These are phyloP conservation scores for Polypterus bichir DNA, from an alignment of 2,113 vertebrate species.

Conservation along the genomic window DNA sequence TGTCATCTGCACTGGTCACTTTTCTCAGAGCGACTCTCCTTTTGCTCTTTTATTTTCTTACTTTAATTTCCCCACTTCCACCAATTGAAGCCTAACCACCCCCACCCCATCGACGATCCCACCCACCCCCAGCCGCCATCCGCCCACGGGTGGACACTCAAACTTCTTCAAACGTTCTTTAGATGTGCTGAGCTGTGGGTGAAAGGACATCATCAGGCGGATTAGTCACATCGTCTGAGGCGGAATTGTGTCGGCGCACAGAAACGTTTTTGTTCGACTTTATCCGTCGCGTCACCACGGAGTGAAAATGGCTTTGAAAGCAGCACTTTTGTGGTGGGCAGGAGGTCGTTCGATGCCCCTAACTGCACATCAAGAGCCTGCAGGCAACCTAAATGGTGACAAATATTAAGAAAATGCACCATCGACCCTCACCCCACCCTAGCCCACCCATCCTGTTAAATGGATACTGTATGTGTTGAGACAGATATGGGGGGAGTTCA, in stretches of 20 bases:
- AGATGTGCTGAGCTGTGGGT: slow-evolving; percentile 17
- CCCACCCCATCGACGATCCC: neutral
- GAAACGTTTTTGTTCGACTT: slow-evolving; percentile 42
- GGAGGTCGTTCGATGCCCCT: slow-evolving; percentile 36
- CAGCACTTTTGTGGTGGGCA: slow-evolving; percentile 26
- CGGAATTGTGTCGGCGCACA: slow-evolving; percentile 34
- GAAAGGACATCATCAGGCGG: slow-evolving; percentile 38
- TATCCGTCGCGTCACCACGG: slow-evolving; percentile 34
- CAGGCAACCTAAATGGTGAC: too few relatives aligned
- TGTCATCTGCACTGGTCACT: too few relatives aligned
- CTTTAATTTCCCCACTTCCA: too few relatives aligned
- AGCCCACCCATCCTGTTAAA: too few relatives aligned
- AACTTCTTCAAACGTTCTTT: slow-evolving; percentile 8
- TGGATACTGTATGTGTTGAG: too few relatives aligned
- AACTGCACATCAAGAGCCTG: slow-evolving; percentile 16
- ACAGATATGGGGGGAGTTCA: too few relatives aligned
- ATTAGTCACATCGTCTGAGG: slow-evolving; percentile 33
- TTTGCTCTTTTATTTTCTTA: too few relatives aligned
- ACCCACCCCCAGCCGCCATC: neutral
- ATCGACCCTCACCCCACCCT: too few relatives aligned
- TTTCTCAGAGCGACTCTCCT: too few relatives aligned
- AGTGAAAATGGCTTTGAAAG: slow-evolving; percentile 24
- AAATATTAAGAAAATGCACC: too few relatives aligned
- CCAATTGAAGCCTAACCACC: too few relatives aligned
- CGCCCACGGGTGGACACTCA: slow-evolving; percentile 3